These are phyloP conservation scores for Keiferia lycopersicella DNA, from an alignment of 2,888 invertebrate species.

Conservation along the genomic window DNA sequence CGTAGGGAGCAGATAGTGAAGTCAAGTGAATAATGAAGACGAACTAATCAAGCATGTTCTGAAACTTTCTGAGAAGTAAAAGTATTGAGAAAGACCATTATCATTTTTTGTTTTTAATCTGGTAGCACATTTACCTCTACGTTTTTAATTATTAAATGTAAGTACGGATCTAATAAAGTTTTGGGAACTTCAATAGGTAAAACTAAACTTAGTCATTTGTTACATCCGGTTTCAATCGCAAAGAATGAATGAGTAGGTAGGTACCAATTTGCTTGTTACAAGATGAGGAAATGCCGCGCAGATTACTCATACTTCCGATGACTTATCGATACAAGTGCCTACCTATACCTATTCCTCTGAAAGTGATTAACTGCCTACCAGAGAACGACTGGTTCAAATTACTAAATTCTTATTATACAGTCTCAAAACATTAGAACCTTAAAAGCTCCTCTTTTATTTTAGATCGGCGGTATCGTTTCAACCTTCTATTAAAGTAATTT, in stretches of 20 bases:
- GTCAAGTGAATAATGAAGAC: conserved; percentile 8
- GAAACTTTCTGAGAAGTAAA: neutral
- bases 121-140: neutral
- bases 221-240: conserved; percentile 9
- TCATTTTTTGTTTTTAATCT: neutral
- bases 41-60: neutral
- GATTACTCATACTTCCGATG: conserved; percentile 26
- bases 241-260: neutral
- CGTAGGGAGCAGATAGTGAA: neutral
- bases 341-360: neutral
- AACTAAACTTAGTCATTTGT: conserved; percentile 26
- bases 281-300: conserved; percentile 22
- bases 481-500: neutral
- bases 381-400: neutral
- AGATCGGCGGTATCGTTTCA: neutral
- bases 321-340: neutral
- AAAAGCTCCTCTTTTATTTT: neutral
- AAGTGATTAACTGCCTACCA: neutral
- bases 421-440: no score
- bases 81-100: neutral
- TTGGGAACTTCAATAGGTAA: no score
- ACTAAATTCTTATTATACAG: no score
- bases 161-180: no score
- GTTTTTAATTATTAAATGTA: no score
- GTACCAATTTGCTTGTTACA: neutral